Evolutionary conservation across 2,888 invertebrate species (phyloP), one percentile per base, ranked within the genome.

Genomic region (Parnassius orleans): DNA sequence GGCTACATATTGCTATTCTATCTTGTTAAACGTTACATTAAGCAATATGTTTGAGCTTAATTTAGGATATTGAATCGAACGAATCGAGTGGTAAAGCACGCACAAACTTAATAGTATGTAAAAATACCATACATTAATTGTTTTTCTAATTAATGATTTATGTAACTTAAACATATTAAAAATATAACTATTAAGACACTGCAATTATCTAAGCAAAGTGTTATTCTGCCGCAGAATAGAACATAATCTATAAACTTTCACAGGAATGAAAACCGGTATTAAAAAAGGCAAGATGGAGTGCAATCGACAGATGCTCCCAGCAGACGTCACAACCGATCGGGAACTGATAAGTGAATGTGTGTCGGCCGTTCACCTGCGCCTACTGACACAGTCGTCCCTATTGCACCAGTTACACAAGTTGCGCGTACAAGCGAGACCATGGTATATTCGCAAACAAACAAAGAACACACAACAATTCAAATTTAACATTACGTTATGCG

Each of bases 341-440:
- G 79, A 74, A 78, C 76, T 90, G 89, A 90, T 90, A 90, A 88
- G 83, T 79, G 79, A 88, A 90, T 89, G 86, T 90, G 78, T 87
- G 89, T 78, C 87, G 90, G 87, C 78, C 90, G 80, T 90, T 90
- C 86, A 90, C 89, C 90, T 82, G 86, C 83, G 75, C 85, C 86
- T 84, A 86, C 83, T 86, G 83, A 87, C 86, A 86, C 79, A 83
- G 76, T 78, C 72, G 67, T 87, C 83, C 80, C 77, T 75, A 69
- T 87, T 81, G 68, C 77, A 71, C 80, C 66, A 66, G 64, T 70
- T 68, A 63, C 60, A 14, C 61, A 41, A 58, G 56, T 52, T 57
- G 52, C 52, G 60, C 65, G 67, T 63, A 60, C 66, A 67, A 76
- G 71, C 63, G 74, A 73, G 75, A 79, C 72, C 71, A 75, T 74